Base-by-base conservation (phyloP, 2,113 vertebrate species). In the Nothoprocta pentlandii region DNA sequence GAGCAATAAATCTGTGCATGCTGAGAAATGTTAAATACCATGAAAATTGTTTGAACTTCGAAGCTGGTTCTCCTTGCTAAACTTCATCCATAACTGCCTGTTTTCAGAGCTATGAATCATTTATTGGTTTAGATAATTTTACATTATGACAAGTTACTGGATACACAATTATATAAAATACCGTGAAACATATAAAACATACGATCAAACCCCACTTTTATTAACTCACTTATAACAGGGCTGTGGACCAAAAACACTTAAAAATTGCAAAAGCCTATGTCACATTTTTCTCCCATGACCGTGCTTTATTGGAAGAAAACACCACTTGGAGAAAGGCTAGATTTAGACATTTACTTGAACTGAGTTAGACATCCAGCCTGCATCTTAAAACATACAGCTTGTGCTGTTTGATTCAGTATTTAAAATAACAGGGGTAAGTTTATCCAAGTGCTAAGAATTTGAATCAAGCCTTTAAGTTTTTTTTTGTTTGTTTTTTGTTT, bases 41-140 rank as follows among this genome's bases (percentile, higher is more conserved):
- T 68, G 23, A 83, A 80, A 69, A 75, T 69, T 81, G 44, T 90
- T 84, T 39, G 63, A 36, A 71, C 47, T 68, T 89, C 32, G 89
- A 95, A 94, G 19, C 16, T 87, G 61, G 7, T 82, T 89, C 49
- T 89, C 17, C 80, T 34, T 70, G n/a, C 39, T 94, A 63, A 89
- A 63, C 46, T 71, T 86, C 25, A 59, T 92, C 30, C 41, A 6
- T 62, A 77, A 53, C 12, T 42, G 32, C 12, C 34, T 91, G 47
- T 88, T 93, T 94, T 95, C 85, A 80, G 56, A 74, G 7, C 13
- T 85, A 54, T 93, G 79, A 94, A 86, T 92, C n/a, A 88, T 85
- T 87, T 91, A 85, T 80, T 91, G 78, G 64, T 92, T 90, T 94
- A 68, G 56, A 44, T 93, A 85, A 71, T 59, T 83, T 85, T 93